Base-by-base conservation (phyloP, 2,797 vertebrate species). In the Scolopax bukidnonensis region DNA sequence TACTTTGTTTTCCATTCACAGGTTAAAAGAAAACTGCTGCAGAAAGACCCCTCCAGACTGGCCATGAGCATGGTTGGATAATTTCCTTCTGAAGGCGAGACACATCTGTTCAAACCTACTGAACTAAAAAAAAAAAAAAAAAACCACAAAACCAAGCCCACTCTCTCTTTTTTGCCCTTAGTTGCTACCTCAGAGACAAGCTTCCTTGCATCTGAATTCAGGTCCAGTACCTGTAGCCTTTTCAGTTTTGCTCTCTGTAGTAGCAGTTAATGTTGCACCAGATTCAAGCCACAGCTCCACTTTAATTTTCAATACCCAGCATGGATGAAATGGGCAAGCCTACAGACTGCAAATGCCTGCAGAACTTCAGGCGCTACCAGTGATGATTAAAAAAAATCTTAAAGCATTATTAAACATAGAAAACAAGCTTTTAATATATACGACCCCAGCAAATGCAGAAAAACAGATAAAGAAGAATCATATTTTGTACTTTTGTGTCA, bases 1-100 rank as follows among this genome's bases (percentile, higher is more conserved):
- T 23, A 53, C 25, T 56, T 14, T 11, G 17, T 24, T 47, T 32
- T 76, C 27, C 12, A 41, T 11, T 71, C 41, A 45, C 7, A 67
- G 20, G 27, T 24, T 77, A 60, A 70, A 56, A 81, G 40, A 32
- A 0, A 4, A 75, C 36, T 88, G 18, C 43, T 67, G 40, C 47
- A 74, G 28, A 40, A 60, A 48, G 51, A 45, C 16, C 27, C 24
- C 51, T 82, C 67, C 13, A n/a, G 21, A n/a, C 23, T 12, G 43
- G 16, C 30, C 40, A 69, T 1, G 1, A n/a, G 43, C 13, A 17
- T 0, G 9, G 45, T 4, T 2, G 12, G 8, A 32, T 7, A 4
- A 60, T 38, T 74, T 65, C 67, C 50, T 87, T 73, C 51, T 38
- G 48, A 79, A 79, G 16, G 25, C 3, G 7, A 47, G 41, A 74